A percentile compares a stretch with the other conserved stretches of the same genome.
These are phyloP conservation scores for Gambelia wislizenii DNA, from an alignment of 2,797 vertebrate species.

Conservation along the genomic window DNA sequence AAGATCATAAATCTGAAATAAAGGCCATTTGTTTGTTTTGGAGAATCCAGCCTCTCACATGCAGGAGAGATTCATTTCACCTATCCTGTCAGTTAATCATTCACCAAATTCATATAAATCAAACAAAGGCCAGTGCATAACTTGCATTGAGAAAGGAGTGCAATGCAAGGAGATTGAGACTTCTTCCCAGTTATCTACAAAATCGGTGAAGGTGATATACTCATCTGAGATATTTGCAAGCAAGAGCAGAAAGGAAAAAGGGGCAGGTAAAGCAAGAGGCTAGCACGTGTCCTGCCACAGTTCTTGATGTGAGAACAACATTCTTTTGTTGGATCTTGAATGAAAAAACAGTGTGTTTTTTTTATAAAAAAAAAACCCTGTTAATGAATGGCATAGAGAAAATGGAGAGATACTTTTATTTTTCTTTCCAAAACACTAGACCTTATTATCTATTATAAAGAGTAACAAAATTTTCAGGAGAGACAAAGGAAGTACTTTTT, in stretches of 20 bases:
- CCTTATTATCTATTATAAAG: neutral
- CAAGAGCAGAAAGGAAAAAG: slow-evolving; percentile 1
- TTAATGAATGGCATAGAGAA: neutral
- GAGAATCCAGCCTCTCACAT: slow-evolving; percentile 68
- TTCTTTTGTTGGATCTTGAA: neutral
- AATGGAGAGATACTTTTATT: neutral
- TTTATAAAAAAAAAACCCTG: neutral
- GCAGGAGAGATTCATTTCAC: slow-evolving; percentile 74
- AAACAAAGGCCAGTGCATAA: slow-evolving; percentile 51
- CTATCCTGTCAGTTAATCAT: slow-evolving; percentile 69
- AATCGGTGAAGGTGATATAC: slow-evolving; percentile 26
- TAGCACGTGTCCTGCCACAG: neutral
- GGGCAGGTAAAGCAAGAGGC: neutral
- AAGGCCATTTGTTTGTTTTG: slow-evolving; percentile 67
- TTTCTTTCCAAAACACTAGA: neutral
- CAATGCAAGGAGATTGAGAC: slow-evolving; percentile 40
- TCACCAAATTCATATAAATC: slow-evolving; percentile 69
- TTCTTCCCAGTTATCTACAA: slow-evolving; percentile 45
- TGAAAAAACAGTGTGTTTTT: neutral
- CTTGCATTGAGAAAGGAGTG: slow-evolving; percentile 48
- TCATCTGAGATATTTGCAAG: neutral
- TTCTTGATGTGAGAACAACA: neutral
- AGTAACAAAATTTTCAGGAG: no score
- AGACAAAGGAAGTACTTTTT: neutral
- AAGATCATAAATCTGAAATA: slow-evolving; percentile 70